Evolutionary conservation across 2,888 invertebrate species (phyloP).

Genomic region (Lamellibrachia columna): DNA sequence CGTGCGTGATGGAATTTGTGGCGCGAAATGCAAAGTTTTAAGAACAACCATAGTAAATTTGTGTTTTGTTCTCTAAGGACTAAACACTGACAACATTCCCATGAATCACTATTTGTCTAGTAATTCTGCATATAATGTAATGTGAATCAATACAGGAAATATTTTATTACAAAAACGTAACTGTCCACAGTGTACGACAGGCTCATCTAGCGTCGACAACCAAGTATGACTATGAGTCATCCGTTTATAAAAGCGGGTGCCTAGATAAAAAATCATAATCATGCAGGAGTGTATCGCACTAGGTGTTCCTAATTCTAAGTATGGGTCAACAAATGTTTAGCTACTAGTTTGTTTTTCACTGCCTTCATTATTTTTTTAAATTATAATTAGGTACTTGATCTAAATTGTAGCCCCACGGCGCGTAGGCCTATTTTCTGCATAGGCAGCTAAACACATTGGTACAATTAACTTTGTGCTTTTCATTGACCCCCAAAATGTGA

Average conservation of each 20-base stretch:
- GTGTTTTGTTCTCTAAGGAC: background rate
- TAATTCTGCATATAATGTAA: background rate
- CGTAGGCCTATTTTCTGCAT: no score
- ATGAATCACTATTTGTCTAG: background rate
- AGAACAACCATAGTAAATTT: background rate
- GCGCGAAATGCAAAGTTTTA: constrained; percentile 10
- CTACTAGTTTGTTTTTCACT: background rate
- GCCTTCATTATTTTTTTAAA: background rate
- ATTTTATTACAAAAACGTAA: background rate
- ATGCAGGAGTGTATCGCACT: background rate
- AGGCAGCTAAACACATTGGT: no score
- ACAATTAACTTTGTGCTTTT: no score
- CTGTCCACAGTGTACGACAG: constrained; percentile 9
- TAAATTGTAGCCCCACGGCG: no score
- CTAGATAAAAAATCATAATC: background rate
- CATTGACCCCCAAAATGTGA: no score
- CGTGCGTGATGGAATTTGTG: constrained; percentile 2
- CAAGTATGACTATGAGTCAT: background rate
- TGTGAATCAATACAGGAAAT: no score
- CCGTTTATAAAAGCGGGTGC: background rate
- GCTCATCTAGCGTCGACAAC: background rate
- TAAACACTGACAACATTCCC: background rate
- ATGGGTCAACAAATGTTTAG: background rate
- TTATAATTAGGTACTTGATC: background rate
- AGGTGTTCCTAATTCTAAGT: background rate